Conservation (phyloP, 2,113 vertebrate genomes). For the Pygoscelis antarcticus region DNA sequence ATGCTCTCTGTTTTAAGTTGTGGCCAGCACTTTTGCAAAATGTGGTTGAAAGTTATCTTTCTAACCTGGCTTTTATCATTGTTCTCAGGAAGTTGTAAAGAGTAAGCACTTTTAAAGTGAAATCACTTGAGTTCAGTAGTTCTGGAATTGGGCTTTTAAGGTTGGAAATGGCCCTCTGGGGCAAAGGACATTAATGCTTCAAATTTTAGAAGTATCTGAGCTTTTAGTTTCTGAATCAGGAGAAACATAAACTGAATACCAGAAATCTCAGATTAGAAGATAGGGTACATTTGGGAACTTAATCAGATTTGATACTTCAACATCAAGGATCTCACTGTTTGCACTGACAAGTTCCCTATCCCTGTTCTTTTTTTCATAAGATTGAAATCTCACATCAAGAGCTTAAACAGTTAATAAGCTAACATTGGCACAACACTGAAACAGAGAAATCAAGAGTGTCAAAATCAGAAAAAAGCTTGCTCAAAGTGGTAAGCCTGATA, state of each 20-base stretch:
- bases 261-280: background rate
- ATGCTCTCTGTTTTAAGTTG: background rate
- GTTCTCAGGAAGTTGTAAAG: conserved; percentile 47
- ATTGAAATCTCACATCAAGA: background rate
- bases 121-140: background rate
- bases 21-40: background rate
- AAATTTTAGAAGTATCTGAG: background rate
- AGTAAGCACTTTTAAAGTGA: conserved; percentile 7
- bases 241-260: background rate
- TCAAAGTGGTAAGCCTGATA: background rate
- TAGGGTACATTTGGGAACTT: background rate
- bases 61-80: conserved; percentile 30
- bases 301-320: background rate
- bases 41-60: conserved; percentile 4
- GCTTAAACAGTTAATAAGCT: background rate
- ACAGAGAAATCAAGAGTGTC: background rate
- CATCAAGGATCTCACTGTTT: background rate
- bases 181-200: background rate
- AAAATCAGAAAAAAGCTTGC: background rate
- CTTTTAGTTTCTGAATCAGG: background rate
- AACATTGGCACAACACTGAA: background rate
- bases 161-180: background rate
- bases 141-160: background rate
- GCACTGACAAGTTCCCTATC: background rate
- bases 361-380: background rate